These are phyloP conservation scores for Nephila pilipes DNA, from an alignment of 1,140 invertebrate species.

Conservation along the genomic window DNA sequence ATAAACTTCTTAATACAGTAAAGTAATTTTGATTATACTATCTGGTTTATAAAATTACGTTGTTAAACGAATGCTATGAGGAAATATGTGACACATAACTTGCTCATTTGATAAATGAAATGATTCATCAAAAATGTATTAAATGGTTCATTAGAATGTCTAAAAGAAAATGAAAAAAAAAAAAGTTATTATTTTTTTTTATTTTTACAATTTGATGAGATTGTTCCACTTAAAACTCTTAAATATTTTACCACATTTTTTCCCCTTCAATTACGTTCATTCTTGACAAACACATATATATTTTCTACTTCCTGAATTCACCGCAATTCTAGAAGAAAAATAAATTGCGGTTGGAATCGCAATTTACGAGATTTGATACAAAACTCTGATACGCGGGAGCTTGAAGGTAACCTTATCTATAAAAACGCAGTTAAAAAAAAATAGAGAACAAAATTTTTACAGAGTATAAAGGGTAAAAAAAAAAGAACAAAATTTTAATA, in stretches of 20 bases:
- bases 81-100: too few relatives aligned
- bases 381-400: not conserved
- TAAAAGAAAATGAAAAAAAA: too few relatives aligned
- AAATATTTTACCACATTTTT: not conserved
- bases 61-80: too few relatives aligned
- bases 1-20: too few relatives aligned
- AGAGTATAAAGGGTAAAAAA: not conserved
- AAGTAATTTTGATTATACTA: too few relatives aligned
- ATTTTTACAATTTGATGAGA: too few relatives aligned
- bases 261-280: not conserved
- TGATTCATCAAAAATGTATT: too few relatives aligned
- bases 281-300: not conserved
- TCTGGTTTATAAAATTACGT: too few relatives aligned
- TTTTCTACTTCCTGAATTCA: not conserved
- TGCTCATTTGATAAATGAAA: too few relatives aligned
- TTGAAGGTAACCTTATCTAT: not conserved
- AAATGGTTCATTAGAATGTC: too few relatives aligned
- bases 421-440: not conserved
- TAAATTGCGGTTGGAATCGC: not conserved
- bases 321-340: not conserved
- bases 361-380: not conserved
- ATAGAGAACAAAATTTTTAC: not conserved
- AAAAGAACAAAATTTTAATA: not conserved
- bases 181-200: too few relatives aligned
- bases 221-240: not conserved